Evolutionary conservation across 2,888 invertebrate genomes (phyloP).

Genomic region (Drosophila trichaetosa): DNA sequence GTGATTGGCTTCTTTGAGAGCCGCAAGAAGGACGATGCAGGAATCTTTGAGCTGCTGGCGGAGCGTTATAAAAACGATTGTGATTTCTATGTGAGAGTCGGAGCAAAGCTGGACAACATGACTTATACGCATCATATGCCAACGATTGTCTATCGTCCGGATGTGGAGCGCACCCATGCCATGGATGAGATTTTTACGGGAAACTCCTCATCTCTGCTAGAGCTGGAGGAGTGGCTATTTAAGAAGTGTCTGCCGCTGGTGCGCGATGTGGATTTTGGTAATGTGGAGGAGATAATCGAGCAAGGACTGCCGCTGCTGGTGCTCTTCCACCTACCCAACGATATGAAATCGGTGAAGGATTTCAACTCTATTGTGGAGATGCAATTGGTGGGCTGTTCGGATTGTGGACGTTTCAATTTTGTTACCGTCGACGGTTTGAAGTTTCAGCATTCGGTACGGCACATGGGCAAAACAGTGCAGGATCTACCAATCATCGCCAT

Average conservation of each 20-base stretch:
- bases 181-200: constrained; percentile 35
- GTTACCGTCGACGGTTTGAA: constrained; percentile 47
- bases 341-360: constrained; percentile 47
- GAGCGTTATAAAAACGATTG: constrained; percentile 58
- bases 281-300: constrained; percentile 67
- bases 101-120: constrained; percentile 7
- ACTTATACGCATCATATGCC: constrained; percentile 41
- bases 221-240: constrained; percentile 46
- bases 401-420: constrained; percentile 41
- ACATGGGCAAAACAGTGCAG: constrained; percentile 36
- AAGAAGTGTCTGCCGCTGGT: constrained; percentile 55
- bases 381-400: constrained; percentile 36
- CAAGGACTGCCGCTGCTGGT: constrained; percentile 47
- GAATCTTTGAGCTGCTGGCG: constrained; percentile 32
- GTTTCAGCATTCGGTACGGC: constrained; percentile 55
- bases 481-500: constrained; percentile 67
- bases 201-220: neutral
- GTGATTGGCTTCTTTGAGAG: constrained; percentile 52
- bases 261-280: constrained; percentile 48
- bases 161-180: constrained; percentile 45
- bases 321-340: constrained; percentile 52
- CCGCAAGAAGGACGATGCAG: neutral
- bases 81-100: constrained; percentile 55
- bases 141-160: constrained; percentile 50
- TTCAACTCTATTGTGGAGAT: constrained; percentile 63